phyloP scores from a whole-genome alignment of 2,113 vertebrate species.

The Lycocorax pyrrhopterus region DNA sequence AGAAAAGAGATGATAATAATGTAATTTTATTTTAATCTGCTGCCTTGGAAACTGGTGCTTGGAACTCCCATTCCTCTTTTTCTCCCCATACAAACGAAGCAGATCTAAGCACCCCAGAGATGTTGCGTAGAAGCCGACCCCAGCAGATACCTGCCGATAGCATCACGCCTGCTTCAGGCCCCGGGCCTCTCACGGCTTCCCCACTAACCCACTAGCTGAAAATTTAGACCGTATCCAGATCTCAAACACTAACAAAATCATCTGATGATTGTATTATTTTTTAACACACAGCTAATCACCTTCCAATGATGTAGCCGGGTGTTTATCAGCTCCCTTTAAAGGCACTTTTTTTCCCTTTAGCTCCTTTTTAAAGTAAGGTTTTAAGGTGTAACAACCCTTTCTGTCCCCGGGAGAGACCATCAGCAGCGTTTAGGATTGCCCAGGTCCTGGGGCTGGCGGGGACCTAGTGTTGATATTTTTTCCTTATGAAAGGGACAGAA shows the following conservation, averaged over 20 bases:
- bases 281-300: conserved; percentile 43
- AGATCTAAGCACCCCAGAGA: conserved; percentile 20
- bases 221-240: background rate
- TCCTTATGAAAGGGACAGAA: conserved; percentile 7
- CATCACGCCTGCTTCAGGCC: background rate
- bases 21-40: conserved; percentile 60
- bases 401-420: background rate
- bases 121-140: background rate
- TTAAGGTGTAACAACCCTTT: background rate
- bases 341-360: conserved; percentile 19
- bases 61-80: background rate
- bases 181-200: background rate
- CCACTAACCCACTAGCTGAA: conserved; percentile 44
- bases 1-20: conserved; percentile 41
- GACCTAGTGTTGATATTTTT: conserved; percentile 30
- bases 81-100: background rate
- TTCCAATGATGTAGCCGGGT: background rate
- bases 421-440: background rate
- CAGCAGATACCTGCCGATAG: background rate
- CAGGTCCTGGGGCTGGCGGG: background rate
- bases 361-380: background rate
- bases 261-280: background rate
- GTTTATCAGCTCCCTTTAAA: conserved; percentile 45
- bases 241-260: background rate
- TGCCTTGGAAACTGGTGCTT: conserved; percentile 46